Conservation (phyloP, 2,888 invertebrate genomes). For the Apomyelois bistriatella region DNA sequence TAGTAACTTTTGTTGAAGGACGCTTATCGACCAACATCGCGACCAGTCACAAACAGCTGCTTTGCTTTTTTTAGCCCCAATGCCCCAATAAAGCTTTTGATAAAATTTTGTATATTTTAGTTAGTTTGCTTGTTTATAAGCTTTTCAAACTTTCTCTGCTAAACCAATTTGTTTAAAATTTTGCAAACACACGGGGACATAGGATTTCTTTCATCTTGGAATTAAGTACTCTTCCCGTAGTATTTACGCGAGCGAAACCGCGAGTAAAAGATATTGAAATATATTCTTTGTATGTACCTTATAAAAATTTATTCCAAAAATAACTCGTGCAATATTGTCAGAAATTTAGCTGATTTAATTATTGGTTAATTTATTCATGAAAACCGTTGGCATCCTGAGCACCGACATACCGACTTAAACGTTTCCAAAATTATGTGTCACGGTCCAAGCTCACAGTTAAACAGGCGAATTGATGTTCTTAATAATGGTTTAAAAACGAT, state of each 20-base stretch:
- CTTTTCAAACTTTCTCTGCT: too few relatives aligned
- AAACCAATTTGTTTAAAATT: too few relatives aligned
- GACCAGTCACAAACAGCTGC: constrained; percentile 61
- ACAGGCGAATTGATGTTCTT: constrained; percentile 16
- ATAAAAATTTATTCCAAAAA: too few relatives aligned
- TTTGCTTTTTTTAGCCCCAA: constrained; percentile 44
- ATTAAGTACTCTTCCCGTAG: too few relatives aligned
- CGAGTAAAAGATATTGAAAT: too few relatives aligned
- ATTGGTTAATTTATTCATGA: neutral
- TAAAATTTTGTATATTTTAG: constrained; percentile 18
- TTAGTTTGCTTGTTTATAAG: too few relatives aligned
- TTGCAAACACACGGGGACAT: too few relatives aligned
- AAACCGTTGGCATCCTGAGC: constrained; percentile 1
- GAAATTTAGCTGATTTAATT: neutral
- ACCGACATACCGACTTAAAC: constrained; percentile 5
- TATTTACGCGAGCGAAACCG: too few relatives aligned
- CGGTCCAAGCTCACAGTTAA: constrained; percentile 12
- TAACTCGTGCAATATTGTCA: too few relatives aligned
- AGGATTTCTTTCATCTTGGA: too few relatives aligned
- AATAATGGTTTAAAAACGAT: constrained; percentile 22
- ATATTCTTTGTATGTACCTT: too few relatives aligned
- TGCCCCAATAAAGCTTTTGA: constrained; percentile 38
- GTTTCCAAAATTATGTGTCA: constrained; percentile 13
- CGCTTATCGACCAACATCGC: constrained; percentile 58
- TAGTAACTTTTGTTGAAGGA: constrained; percentile 75